A percentile compares a stretch with the other conserved stretches of the same genome.
Evolutionary conservation across 2,797 vertebrate genomes (phyloP).

Genomic region (Cyprinella venusta): DNA sequence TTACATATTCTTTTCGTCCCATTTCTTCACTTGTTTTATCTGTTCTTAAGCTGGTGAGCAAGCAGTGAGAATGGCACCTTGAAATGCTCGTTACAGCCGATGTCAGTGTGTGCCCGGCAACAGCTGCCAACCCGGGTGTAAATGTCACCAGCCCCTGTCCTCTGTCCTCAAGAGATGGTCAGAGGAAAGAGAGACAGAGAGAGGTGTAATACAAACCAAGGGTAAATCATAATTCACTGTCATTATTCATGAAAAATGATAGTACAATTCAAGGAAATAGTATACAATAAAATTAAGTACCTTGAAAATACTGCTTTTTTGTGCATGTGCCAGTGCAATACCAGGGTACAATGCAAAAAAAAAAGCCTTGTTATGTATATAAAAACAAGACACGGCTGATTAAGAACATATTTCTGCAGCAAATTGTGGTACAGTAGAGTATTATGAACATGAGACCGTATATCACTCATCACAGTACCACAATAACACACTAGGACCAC

Average conservation of each 20-base stretch:
- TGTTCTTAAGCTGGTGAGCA: conserved; percentile 13
- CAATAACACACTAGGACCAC: not conserved
- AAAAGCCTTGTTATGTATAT: not conserved
- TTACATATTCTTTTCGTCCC: not conserved
- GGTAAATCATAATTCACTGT: not conserved
- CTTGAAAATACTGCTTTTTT: not conserved
- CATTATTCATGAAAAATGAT: conserved; percentile 6
- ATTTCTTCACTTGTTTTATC: conserved; percentile 52
- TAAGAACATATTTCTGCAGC: not conserved
- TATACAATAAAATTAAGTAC: not conserved
- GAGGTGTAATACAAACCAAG: not conserved
- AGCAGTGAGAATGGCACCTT: conserved; percentile 40
- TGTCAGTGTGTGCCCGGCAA: conserved; percentile 27
- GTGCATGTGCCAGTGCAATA: not conserved
- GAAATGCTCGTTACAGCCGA: conserved; percentile 40
- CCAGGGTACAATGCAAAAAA: not conserved
- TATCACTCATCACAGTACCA: not conserved
- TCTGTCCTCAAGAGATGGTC: conserved; percentile 5
- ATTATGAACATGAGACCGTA: not conserved
- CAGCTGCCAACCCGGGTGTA: conserved; percentile 9
- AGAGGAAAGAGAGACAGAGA: not conserved
- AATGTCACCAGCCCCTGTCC: conserved; percentile 41
- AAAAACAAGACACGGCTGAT: not conserved
- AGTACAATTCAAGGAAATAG: not conserved
- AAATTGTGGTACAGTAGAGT: not conserved